phyloP scores from a whole-genome alignment of 2,113 vertebrate genomes.

The Heterotis niloticus region DNA sequence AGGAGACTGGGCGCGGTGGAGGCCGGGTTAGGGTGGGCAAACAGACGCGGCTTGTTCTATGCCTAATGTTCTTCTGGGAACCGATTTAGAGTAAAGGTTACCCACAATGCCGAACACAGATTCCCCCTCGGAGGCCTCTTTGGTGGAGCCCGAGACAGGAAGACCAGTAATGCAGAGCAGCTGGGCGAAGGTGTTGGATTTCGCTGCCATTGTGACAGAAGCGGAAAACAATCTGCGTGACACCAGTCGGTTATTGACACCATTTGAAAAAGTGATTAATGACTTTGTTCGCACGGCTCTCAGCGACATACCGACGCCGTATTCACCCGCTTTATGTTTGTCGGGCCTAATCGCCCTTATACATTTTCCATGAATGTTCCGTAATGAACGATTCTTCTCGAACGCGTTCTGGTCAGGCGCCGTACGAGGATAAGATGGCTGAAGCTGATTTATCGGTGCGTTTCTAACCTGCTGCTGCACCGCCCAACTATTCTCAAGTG shows the following conservation, averaged over 20 bases:
- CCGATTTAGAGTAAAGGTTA: background rate
- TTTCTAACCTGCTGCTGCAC: background rate
- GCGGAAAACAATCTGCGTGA: too few relatives aligned
- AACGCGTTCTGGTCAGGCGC: too few relatives aligned
- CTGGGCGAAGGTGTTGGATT: background rate
- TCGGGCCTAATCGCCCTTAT: slow-evolving; percentile 4
- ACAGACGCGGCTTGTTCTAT: background rate
- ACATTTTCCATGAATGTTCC: background rate
- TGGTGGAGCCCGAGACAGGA: too few relatives aligned
- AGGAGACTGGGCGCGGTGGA: too few relatives aligned
- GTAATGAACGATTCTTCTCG: too few relatives aligned
- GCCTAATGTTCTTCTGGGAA: background rate
- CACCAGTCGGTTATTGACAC: background rate
- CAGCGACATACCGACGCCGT: background rate
- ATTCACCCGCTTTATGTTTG: background rate
- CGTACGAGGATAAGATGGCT: background rate
- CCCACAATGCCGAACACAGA: too few relatives aligned
- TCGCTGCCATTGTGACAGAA: background rate
- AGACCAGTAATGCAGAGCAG: background rate
- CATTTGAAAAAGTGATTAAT: too few relatives aligned
- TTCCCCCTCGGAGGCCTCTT: background rate
- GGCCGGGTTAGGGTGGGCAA: too few relatives aligned
- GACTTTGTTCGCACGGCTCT: background rate
- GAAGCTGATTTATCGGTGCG: background rate
- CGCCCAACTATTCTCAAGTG: too few relatives aligned